These are phyloP conservation scores for Alca torda DNA, from an alignment of 2,797 vertebrate genomes.

Conservation along the genomic window DNA sequence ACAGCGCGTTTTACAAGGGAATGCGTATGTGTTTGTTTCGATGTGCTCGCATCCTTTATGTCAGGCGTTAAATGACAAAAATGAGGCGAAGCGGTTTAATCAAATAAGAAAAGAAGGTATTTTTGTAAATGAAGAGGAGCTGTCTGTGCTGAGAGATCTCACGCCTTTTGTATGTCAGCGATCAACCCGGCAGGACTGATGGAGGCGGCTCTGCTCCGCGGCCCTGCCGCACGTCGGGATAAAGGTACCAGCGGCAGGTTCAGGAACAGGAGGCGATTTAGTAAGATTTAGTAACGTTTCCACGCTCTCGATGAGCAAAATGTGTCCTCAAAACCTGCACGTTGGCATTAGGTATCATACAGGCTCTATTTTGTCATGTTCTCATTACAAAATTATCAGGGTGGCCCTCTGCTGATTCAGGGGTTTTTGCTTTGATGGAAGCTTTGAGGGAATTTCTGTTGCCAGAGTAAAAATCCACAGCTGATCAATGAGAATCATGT, in stretches of 20 bases:
- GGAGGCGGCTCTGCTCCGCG: neutral
- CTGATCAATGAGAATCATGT: neutral
- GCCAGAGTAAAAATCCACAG: neutral
- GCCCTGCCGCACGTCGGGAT: neutral
- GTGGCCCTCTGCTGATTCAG: neutral
- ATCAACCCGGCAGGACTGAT: neutral
- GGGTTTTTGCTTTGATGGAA: neutral
- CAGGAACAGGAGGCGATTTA: neutral
- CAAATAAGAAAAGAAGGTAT: neutral
- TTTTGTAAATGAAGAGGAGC: neutral
- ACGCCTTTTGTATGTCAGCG: neutral
- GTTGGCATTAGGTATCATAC: fast-evolving
- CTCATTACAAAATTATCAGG: neutral
- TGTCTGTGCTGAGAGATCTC: neutral
- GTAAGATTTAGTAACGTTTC: neutral
- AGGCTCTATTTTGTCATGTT: neutral
- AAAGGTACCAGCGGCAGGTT: neutral
- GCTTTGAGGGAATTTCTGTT: neutral
- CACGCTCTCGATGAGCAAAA: neutral
- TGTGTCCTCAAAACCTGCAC: neutral
- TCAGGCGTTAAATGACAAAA: neutral
- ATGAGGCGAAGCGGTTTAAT: neutral
- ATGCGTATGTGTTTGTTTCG: fast-evolving
- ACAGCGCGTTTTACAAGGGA: neutral
- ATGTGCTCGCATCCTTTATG: neutral